Base-by-base conservation (phyloP, 1,140 invertebrate genomes). In the Leptestheria dahalacensis region DNA sequence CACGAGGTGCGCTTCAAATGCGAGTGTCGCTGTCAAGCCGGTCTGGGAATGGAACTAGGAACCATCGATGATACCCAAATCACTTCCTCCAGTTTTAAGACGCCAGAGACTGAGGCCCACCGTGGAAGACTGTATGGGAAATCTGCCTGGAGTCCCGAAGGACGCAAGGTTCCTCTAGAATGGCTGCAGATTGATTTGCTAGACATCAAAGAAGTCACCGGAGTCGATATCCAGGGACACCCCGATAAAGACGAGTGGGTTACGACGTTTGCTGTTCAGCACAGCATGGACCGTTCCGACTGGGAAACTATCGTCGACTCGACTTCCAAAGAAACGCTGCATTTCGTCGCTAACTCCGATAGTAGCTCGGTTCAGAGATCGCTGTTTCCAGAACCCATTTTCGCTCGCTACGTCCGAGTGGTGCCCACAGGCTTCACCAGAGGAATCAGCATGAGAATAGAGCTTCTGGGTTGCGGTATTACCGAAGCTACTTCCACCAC, bases 1-100 rank as follows among this genome's bases (percentile, higher is more conserved):
- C 72, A 72, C 60, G 72, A 75, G 64, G 68, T 75, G 47, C 62
- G 73, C 49, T 70, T 74, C 54, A 68, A 67, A 60, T 76, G 74
- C 57, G 62, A 68, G 3, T 76, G 74, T 65, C 55, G 64, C 2
- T 74, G 72, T 64, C 62, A 62, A 47, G 66, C 64, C 41, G 65
- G 67, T 2, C 65, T 73, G 63, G 73, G 73, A 24, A 67, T 74
- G 70, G 64, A 67, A 46, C 63, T 62, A 29, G 64, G 66, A 6
- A 20, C 18, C n/a, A 72, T 74, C 15, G 15, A 61, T 57, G 65
- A 69, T 60, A 60, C 66, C 28, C 67, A 69, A 65, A 69, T 74
- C 6, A 67, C 68, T 25, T 69, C 67, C 3, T 73, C 72, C 1
- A 68, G 67, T 12, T 65, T 61, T 18, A 59, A 66, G 46, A 65